Conservation (phyloP, 1,140 invertebrate species). For the Halesus radiatus region DNA sequence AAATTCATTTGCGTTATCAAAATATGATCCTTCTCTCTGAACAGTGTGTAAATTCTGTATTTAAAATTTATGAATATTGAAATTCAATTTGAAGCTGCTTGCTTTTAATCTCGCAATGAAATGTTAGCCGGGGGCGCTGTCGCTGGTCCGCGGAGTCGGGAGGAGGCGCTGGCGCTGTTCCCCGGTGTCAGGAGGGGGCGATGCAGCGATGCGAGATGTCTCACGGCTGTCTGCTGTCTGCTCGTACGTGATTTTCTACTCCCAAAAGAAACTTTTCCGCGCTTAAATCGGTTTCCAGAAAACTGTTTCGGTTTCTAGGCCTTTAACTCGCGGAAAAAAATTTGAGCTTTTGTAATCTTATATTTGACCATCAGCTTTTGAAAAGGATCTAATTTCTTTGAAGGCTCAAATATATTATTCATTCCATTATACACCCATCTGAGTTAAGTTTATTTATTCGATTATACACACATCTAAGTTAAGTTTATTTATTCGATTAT, state of each 20-base stretch:
- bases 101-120: slow-evolving; percentile 9
- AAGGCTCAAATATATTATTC: not conserved
- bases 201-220: no score
- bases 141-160: not conserved
- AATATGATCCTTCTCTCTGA: no score
- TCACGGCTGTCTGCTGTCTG: not conserved
- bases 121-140: not conserved
- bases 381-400: not conserved
- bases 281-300: slow-evolving; percentile 1
- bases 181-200: not conserved
- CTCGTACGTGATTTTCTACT: slow-evolving; percentile 10
- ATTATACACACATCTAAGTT: no score
- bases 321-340: not conserved
- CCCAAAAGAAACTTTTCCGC: slow-evolving; percentile 13
- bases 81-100: not conserved
- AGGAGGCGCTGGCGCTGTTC: not conserved
- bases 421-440: no score
- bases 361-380: not conserved
- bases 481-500: no score
- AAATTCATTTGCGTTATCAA: no score
- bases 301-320: not conserved
- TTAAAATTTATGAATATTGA: no score
- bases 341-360: no score
- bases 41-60: no score
- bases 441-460: no score